Percentiles rank a stretch among this genome's conserved stretches.
Conservation (phyloP, 2,797 vertebrate genomes). For the Tinamus major region DNA sequence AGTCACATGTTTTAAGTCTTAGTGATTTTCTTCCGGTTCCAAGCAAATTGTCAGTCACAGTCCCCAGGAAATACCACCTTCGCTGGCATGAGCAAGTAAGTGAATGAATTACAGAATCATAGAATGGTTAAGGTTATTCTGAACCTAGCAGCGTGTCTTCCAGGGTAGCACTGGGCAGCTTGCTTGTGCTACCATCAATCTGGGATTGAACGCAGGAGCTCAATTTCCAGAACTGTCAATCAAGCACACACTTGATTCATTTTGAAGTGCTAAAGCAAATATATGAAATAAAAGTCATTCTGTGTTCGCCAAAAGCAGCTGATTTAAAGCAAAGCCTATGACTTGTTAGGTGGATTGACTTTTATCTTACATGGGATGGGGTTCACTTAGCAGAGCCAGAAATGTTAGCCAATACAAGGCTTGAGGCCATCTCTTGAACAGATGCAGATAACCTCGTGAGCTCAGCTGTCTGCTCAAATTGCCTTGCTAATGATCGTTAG, state of each 20-base stretch:
- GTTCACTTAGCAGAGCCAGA: slow-evolving; percentile 40
- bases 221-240: neutral
- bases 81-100: neutral
- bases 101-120: neutral
- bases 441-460: slow-evolving; percentile 44
- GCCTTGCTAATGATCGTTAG: slow-evolving; percentile 4
- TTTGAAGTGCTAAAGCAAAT: slow-evolving; percentile 10
- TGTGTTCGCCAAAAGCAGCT: neutral
- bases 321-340: slow-evolving; percentile 23
- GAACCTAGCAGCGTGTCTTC: neutral
- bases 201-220: neutral
- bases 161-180: neutral
- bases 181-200: neutral
- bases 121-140: neutral
- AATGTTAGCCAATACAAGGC: slow-evolving; percentile 27
- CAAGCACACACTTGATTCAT: neutral
- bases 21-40: no score
- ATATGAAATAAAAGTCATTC: neutral
- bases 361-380: neutral
- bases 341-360: neutral
- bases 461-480: slow-evolving; percentile 8
- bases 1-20: neutral
- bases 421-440: neutral
- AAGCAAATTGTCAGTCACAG: no score
- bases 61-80: neutral